Evolutionary conservation across 2,888 invertebrate species (phyloP), one percentile per base, ranked within the genome.

Genomic region (Amblyteles armatorius): DNA sequence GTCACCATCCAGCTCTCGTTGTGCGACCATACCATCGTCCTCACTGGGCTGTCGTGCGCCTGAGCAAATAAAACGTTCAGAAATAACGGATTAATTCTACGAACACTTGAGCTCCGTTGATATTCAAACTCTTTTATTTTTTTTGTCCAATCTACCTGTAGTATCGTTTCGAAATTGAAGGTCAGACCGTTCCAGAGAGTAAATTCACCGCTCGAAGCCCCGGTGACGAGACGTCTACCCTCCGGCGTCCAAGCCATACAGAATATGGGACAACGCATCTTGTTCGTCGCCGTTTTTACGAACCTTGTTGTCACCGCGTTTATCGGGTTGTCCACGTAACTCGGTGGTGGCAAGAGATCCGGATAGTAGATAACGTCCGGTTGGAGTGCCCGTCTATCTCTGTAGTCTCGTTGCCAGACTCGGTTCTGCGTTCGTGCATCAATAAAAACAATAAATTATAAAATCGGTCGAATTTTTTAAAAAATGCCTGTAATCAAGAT

Each of bases 121-220:
- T 22, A 0, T 19, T 55, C 55, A 22, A 22, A 7, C 1, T 3
- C 7, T 63, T 11, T 69, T 50, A n/a, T 60, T 69, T n/a, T 44
- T 72, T 7, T 57, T 44, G 29, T 48, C 60, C 6, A 50, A 44
- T 76, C 91, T 94, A 98, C 98, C 96, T 99, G 99, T 71, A 99
- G 95, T 94, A 99, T 99, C n/a, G 99, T 99, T 95, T 99, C 99
- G 95, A 99, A 99, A 95, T 99, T 99, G 94, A 99, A 99, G n/a
- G 99, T 99, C 40, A 99, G 96, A 44, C 99, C 99, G 95, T 99
- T 99, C 99, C 99, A 99, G 3, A 99, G 95, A 0, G 99, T 99
- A 93, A 99, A 99, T 94, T 99, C 99, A 65, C 99, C 99, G 79
- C 99, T 99, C 40, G 99, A 99, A 29, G 99, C 99, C 11, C 99